A percentile compares a stretch with the other conserved stretches of the same genome.
These are phyloP conservation scores for Dasypus novemcinctus DNA, from an alignment of 2,113 vertebrate species.

Conservation along the genomic window DNA sequence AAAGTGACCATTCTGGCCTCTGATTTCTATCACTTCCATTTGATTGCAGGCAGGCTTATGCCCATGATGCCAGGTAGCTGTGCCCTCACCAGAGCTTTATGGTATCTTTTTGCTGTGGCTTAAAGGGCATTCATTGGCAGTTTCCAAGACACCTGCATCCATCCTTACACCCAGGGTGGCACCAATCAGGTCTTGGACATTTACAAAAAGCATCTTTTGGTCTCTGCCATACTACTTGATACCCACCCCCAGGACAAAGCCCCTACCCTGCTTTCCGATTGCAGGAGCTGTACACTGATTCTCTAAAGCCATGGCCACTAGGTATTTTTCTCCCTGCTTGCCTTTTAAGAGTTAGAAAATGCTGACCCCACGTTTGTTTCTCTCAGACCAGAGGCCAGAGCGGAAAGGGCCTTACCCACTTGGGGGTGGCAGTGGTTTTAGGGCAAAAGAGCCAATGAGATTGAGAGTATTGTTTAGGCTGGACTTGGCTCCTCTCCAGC, in stretches of 20 bases:
- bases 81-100: conserved; percentile 17
- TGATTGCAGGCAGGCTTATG: not conserved
- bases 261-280: not conserved
- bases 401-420: conserved; percentile 61
- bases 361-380: conserved; percentile 18
- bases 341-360: conserved; percentile 54
- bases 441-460: conserved; percentile 68
- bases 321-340: conserved; percentile 35
- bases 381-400: not conserved
- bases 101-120: not conserved
- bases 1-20: not conserved
- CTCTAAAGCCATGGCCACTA: not conserved
- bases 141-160: conserved; percentile 30
- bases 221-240: not conserved
- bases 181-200: not conserved
- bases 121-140: not conserved
- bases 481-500: conserved; percentile 71
- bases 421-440: conserved; percentile 62
- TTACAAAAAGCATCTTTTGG: conserved; percentile 33
- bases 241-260: not conserved
- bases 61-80: not conserved
- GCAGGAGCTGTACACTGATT: not conserved
- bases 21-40: not conserved
- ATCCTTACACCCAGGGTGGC: not conserved
- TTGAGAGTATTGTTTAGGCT: conserved; percentile 72